phyloP scores from a whole-genome alignment of 1,140 invertebrate species.

The Anastrepha obliqua region DNA sequence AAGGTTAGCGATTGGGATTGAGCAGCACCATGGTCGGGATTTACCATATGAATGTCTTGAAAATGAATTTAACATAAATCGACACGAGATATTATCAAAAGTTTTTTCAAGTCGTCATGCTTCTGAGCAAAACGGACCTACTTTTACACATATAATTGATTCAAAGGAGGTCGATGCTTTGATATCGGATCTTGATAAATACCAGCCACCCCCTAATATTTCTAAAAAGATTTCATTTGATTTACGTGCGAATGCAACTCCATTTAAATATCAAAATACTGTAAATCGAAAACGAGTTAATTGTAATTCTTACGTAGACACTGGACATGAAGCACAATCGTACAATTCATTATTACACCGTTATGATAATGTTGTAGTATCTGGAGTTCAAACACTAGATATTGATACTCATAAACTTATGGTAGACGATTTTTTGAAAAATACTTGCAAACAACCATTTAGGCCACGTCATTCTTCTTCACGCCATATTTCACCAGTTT shows the following conservation, averaged over 20 bases:
- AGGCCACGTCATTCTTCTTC: not conserved
- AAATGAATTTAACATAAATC: slow-evolving; percentile 61
- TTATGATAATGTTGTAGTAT: not conserved
- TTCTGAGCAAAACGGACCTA: slow-evolving; percentile 65
- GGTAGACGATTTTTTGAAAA: slow-evolving; percentile 67
- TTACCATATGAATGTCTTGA: slow-evolving; percentile 64
- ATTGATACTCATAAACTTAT: slow-evolving; percentile 68
- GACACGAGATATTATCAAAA: slow-evolving; percentile 59
- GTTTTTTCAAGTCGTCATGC: slow-evolving; percentile 65
- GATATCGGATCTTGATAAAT: slow-evolving; percentile 59
- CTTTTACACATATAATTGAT: slow-evolving; percentile 68
- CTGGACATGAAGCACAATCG: not conserved
- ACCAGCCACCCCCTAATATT: not conserved
- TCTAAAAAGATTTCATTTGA: not conserved
- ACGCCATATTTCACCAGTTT: slow-evolving; percentile 12
- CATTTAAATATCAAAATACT: not conserved
- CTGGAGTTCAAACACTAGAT: slow-evolving; percentile 59
- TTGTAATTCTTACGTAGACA: not conserved
- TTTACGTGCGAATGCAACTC: not conserved
- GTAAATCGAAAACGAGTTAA: not conserved
- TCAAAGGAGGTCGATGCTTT: slow-evolving; percentile 63
- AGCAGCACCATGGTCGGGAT: slow-evolving; percentile 68
- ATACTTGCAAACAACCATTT: slow-evolving; percentile 35
- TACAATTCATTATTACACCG: not conserved
- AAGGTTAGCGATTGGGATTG: slow-evolving; percentile 66